A percentile compares a stretch with the other conserved stretches of the same genome.
Evolutionary conservation across 2,888 invertebrate species (phyloP).

Genomic region (Amiota mariae): DNA sequence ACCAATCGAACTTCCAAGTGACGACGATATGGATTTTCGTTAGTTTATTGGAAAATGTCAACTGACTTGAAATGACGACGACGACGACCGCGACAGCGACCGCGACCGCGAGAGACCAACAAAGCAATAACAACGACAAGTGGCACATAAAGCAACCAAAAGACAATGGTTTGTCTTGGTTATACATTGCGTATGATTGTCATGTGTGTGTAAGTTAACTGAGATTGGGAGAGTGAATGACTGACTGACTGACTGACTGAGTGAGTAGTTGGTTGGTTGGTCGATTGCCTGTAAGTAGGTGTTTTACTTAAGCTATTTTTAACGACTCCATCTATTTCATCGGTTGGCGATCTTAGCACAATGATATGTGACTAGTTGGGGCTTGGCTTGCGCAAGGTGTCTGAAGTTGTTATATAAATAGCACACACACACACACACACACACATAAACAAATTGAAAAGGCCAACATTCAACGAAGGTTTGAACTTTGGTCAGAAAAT

Average conservation of each 20-base stretch:
- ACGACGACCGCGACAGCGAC: constrained; percentile 45
- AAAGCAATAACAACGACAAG: constrained; percentile 50
- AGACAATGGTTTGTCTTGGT: constrained; percentile 28
- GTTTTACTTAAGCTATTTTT: constrained; percentile 15
- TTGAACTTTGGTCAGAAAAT: constrained; percentile 25
- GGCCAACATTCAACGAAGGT: constrained; percentile 21
- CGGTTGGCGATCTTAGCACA: not conserved
- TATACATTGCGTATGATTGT: not conserved
- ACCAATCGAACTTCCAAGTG: constrained; percentile 8
- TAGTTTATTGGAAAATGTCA: constrained; percentile 16
- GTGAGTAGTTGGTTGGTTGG: too few species aligned
- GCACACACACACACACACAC: not conserved
- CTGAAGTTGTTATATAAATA: constrained; percentile 22
- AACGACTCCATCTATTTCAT: constrained; percentile 14
- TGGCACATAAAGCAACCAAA: constrained; percentile 43
- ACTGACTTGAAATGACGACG: constrained; percentile 40
- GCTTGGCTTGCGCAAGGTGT: constrained; percentile 24
- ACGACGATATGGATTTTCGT: constrained; percentile 21
- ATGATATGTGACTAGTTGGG: constrained; percentile 5
- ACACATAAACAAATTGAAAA: not conserved
- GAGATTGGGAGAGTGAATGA: too few species aligned
- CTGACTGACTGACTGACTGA: too few species aligned
- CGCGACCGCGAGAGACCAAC: constrained; percentile 52
- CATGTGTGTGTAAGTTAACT: too few species aligned
- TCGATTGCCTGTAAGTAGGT: constrained; percentile 19